phyloP scores from a whole-genome alignment of 1,140 invertebrate species.

The Atopsyche davidsoni region DNA sequence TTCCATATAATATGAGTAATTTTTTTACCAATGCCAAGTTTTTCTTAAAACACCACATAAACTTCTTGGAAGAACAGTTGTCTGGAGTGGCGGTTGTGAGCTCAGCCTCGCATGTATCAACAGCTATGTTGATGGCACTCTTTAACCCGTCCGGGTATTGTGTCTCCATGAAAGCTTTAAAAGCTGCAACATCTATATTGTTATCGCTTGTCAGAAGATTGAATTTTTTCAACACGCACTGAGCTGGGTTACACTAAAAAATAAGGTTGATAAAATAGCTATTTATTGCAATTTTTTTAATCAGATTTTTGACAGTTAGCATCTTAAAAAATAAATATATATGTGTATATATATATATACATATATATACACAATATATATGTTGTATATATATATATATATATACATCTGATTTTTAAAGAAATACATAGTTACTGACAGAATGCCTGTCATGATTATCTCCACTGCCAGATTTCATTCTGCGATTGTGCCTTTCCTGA shows the following conservation, averaged over 20 bases:
- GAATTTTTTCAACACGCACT: slow-evolving; percentile 21
- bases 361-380: neutral
- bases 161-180: slow-evolving; percentile 15
- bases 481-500: no score
- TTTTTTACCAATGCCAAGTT: slow-evolving; percentile 13
- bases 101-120: slow-evolving; percentile 7
- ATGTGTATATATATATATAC: neutral
- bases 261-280: neutral
- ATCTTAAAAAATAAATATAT: no score
- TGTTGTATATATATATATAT: neutral
- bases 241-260: slow-evolving; percentile 19
- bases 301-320: neutral
- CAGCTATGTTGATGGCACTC: slow-evolving; percentile 9
- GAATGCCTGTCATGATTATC: no score
- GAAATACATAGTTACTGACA: no score
- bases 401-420: neutral
- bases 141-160: slow-evolving; percentile 20
- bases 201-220: slow-evolving; percentile 17
- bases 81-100: neutral
- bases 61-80: slow-evolving; percentile 11
- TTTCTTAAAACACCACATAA: slow-evolving; percentile 15
- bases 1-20: neutral
- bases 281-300: neutral
- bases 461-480: no score
- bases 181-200: slow-evolving; percentile 12